Conservation (phyloP, 2,113 vertebrate species). For the Hystrix brachyura region DNA sequence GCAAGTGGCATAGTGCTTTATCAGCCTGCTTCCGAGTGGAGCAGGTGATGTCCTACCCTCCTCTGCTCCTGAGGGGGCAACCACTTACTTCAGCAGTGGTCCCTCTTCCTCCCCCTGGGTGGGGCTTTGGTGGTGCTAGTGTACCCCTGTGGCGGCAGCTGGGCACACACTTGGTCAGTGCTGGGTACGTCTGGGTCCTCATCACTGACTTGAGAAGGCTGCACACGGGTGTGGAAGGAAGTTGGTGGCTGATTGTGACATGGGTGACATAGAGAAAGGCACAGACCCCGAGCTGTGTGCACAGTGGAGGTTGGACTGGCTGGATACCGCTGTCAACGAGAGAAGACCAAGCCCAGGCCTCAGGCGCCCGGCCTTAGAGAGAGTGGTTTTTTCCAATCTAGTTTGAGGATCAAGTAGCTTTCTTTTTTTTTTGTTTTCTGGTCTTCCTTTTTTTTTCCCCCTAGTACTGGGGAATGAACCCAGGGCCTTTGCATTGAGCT, state of each 20-base stretch:
- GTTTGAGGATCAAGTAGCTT: neutral
- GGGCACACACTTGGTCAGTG: neutral
- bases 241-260: no score
- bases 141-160: accelerated
- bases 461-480: neutral
- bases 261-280: accelerated
- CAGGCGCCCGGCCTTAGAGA: neutral
- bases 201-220: neutral
- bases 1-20: neutral
- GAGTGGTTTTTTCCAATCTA: accelerated
- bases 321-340: neutral
- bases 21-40: neutral
- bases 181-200: neutral
- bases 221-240: no score
- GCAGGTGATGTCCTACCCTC: no score
- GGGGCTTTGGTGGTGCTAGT: neutral
- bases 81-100: no score
- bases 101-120: neutral
- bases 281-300: neutral
- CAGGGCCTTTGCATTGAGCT: neutral
- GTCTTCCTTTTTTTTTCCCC: neutral
- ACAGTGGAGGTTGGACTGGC: accelerated
- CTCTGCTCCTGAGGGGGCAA: no score
- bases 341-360: neutral
- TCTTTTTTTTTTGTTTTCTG: neutral